Conservation (phyloP, 2,888 invertebrate genomes). For the Agonopterix arenella region DNA sequence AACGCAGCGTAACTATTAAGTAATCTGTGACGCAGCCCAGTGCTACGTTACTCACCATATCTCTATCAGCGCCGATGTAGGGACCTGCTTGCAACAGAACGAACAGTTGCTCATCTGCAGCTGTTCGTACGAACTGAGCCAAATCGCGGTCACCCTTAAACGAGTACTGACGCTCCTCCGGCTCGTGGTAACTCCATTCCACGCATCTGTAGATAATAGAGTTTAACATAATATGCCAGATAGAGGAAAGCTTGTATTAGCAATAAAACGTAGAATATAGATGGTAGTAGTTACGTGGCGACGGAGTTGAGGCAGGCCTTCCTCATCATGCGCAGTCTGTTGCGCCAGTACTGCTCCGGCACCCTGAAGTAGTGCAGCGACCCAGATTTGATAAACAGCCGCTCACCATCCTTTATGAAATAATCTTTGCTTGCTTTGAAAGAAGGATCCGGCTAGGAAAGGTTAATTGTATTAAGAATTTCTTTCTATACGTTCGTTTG, state of each 20-base stretch:
- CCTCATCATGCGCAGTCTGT: slow-evolving; percentile 82
- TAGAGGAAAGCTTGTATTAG: too few relatives aligned
- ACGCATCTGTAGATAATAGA: slow-evolving; percentile 79
- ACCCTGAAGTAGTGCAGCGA: too few relatives aligned
- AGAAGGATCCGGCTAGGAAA: too few relatives aligned
- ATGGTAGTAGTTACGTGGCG: slow-evolving; percentile 78
- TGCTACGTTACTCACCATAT: too few relatives aligned
- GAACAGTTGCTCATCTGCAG: slow-evolving; percentile 85
- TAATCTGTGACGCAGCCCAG: too few relatives aligned
- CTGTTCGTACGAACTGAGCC: slow-evolving; percentile 81
- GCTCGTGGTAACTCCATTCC: slow-evolving; percentile 94
- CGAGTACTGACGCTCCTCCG: slow-evolving; percentile 80
- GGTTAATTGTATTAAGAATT: too few relatives aligned
- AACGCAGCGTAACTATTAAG: too few relatives aligned
- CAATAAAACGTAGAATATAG: neutral
- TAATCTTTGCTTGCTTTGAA: too few relatives aligned
- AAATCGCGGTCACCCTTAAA: slow-evolving; percentile 84
- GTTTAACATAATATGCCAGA: too few relatives aligned
- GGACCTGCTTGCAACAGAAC: slow-evolving; percentile 92
- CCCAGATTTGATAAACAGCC: slow-evolving; percentile 84
- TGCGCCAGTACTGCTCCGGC: too few relatives aligned
- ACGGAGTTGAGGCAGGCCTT: slow-evolving; percentile 92
- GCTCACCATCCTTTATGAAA: slow-evolving; percentile 81
- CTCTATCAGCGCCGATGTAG: slow-evolving; percentile 95
- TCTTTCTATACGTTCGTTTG: too few relatives aligned